A percentile compares a stretch with the other conserved stretches of the same genome.
phyloP scores from a whole-genome alignment of 2,888 invertebrate genomes.

The Coremacera marginata region DNA sequence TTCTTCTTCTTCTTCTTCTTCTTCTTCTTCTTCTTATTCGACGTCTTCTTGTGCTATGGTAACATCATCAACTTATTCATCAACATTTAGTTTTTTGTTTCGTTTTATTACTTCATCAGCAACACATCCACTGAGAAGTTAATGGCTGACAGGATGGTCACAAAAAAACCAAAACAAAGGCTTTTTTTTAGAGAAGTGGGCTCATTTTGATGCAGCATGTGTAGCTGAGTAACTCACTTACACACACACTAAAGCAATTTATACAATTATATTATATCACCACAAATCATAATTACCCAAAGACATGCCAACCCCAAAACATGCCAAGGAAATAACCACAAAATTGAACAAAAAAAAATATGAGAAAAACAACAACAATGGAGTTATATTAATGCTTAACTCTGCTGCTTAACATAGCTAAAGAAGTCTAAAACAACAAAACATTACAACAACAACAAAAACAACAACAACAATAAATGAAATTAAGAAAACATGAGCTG shows the following conservation, averaged over 20 bases:
- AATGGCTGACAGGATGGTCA: slow-evolving; percentile 29
- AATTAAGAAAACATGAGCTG: slow-evolving; percentile 37
- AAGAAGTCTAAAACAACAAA: slow-evolving; percentile 15
- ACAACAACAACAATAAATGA: slow-evolving; percentile 37
- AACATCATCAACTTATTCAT: slow-evolving; percentile 27
- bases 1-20: not conserved
- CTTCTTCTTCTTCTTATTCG: slow-evolving; percentile 19
- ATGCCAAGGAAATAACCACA: slow-evolving; percentile 32
- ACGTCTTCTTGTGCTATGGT: not conserved
- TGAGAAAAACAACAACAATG: slow-evolving; percentile 32
- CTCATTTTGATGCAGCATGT: slow-evolving; percentile 3
- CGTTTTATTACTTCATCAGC: slow-evolving; percentile 19
- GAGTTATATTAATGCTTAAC: slow-evolving; percentile 14
- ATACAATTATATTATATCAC: slow-evolving; percentile 49
- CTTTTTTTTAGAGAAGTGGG: not conserved
- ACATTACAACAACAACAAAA: slow-evolving; percentile 35
- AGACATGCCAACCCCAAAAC: slow-evolving; percentile 46
- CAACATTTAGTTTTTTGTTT: slow-evolving; percentile 8
- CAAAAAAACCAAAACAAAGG: not conserved
- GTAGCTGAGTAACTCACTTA: slow-evolving; percentile 17
- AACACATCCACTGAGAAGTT: not conserved
- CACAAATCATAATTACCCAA: slow-evolving; percentile 55
- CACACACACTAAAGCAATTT: slow-evolving; percentile 5
- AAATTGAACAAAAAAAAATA: slow-evolving; percentile 33
- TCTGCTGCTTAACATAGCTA: not conserved